Conservation (phyloP, 2,113 vertebrate genomes). For the Archocentrus centrarchus region DNA sequence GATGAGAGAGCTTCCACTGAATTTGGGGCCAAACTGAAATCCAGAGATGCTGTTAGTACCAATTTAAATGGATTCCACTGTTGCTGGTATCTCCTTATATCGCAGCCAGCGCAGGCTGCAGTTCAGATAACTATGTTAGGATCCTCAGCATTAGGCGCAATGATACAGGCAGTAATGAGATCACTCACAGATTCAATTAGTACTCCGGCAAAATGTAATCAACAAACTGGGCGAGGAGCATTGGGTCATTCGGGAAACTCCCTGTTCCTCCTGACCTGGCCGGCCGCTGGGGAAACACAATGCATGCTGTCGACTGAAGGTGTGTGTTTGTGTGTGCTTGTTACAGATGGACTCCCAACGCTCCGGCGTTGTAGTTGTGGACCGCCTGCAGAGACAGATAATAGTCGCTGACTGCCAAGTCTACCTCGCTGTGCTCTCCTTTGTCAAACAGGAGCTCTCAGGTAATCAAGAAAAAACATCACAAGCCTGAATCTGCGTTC, state of each 20-base stretch:
- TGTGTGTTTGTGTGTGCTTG: conserved; percentile 24
- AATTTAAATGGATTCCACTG: neutral
- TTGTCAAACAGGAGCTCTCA: conserved; percentile 97
- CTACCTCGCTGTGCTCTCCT: conserved; percentile 95
- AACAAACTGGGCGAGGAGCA: conserved; percentile 18
- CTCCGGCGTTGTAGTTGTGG: conserved; percentile 87
- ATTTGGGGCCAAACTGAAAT: neutral
- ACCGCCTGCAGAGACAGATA: conserved; percentile 96
- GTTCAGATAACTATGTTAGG: conserved; percentile 29
- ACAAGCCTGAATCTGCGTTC: neutral
- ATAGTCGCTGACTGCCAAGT: conserved; percentile 98
- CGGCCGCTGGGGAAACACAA: neutral
- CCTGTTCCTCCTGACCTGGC: neutral
- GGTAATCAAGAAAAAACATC: conserved; percentile 75
- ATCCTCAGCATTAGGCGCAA: conserved; percentile 20
- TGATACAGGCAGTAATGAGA: conserved; percentile 55
- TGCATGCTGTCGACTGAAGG: neutral
- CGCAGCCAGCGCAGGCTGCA: neutral
- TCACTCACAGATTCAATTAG: conserved; percentile 63
- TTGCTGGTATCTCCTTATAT: conserved; percentile 10
- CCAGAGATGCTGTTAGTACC: neutral
- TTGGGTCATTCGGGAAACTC: conserved; percentile 13
- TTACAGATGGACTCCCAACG: conserved; percentile 90
- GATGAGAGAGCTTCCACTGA: neutral
- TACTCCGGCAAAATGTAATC: conserved; percentile 62